Evolutionary conservation across 2,888 invertebrate species (phyloP), one percentile per base, ranked within the genome.

Genomic region (Glaucopsyche alexis): DNA sequence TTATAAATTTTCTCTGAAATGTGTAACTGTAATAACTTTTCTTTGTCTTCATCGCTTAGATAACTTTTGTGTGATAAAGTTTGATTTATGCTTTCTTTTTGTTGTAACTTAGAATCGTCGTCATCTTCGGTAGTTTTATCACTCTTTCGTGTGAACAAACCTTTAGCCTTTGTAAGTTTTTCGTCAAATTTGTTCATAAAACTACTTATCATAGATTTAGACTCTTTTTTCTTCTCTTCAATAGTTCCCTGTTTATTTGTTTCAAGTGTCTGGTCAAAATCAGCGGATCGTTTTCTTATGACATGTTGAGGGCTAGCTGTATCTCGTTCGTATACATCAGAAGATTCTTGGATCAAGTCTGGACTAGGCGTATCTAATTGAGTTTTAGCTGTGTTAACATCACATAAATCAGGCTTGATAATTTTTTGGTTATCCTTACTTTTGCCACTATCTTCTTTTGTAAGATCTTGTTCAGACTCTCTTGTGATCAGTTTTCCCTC

Each of bases 121-220:
- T 72, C 60, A 19, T 77, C 77, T n/a, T 70, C 29, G 9, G 72
- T 70, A 69, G 47, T 38, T 74, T 77, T 78, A 5, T 78, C 78
- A 49, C 55, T 75, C 74, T 81, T 83, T 55, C 82, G 81, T 19
- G 80, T 80, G 64, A 84, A 82, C 65, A 82, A 80, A 60, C 80
- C 83, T 79, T 84, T 84, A 4, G 84, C 83, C 16, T 81, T 82
- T 60, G 78, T 82, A 6, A 84, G 78, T 79, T 84, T 84, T 76
- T 84, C 83, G 75, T 84, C 84, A 69, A 84, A 79, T 77, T 84
- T 83, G 69, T 81, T 80, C 77, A 83, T 82, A 47, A 84, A 82
- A 73, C 81, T 81, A 71, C 83, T 82, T n/a, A 80, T 79, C 72
- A 82, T 78, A 50, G 79, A 80, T 72, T 80, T 81, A 49, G 80